Evolutionary conservation across 30 jellyfish, hydroid and myxozoan genomes (phyloP), one percentile per base, ranked within the genome.

Genomic region (Hydractinia symbiolongicarpus): DNA sequence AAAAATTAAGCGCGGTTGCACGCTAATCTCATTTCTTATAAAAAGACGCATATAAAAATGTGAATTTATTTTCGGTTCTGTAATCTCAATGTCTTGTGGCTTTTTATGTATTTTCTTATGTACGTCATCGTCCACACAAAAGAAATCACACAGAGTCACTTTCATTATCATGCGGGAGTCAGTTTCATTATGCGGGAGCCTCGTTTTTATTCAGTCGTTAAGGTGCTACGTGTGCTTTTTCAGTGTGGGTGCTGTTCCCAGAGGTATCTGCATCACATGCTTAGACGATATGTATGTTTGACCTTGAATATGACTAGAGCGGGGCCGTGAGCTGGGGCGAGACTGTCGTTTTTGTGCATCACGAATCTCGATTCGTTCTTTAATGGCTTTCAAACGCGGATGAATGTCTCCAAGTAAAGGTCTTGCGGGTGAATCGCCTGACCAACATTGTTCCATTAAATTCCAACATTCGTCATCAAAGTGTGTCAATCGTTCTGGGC

Each of bases 401-500:
- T 90, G 85, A 50, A 93, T 90, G 30, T 93, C 94, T 15, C 98
- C 98, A 6, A 93, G 94, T 79, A 93, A 69, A 30, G 98, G 98
- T 61, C 98, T 73, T 3, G 94, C 87, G 16, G 88, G 60, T 11
- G 89, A 77, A 69, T 93, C 98, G 4, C 98, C 98, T 54, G 95
- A 77, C 98, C 98, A 93, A 69, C 98, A 93, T 77, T 93, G 98
- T 83, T 93, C 98, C 98, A 93, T 93, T 58, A 87, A 82, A 58
- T 82, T 85, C 98, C 98, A 93, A 77, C 98, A 93, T n/a, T 93
- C 98, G 66, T 93, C 98, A 60, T 93, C 98, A 78, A 93, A 93
- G 67, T 93, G 96, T 8, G 96, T 95, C 40, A 93, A 86, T 58
- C 98, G 82, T 71, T 93, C 98, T 13, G 98, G 98, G 7, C 98